A percentile compares a stretch with the other conserved stretches of the same genome.
Evolutionary conservation across 1,140 invertebrate species (phyloP).

Genomic region (Heterodera carotae): DNA sequence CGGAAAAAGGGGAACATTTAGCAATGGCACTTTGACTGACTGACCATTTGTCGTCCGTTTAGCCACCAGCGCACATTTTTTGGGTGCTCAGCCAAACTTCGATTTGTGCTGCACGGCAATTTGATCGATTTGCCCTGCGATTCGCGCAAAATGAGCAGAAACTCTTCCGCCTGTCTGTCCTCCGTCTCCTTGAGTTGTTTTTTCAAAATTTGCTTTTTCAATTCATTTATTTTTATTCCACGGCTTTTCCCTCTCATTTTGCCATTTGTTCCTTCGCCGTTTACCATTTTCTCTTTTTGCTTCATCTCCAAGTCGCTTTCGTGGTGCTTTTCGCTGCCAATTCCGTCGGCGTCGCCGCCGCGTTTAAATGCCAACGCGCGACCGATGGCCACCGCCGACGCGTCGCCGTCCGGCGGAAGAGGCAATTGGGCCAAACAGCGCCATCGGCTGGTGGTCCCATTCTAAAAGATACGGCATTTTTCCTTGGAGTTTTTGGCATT

Average conservation of each 20-base stretch:
- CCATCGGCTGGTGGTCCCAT: background rate
- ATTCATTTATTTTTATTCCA: too few relatives aligned
- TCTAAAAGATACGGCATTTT: too few relatives aligned
- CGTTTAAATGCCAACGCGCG: background rate
- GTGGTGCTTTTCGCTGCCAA: background rate
- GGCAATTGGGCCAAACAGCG: constrained; percentile 1
- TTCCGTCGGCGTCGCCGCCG: background rate
- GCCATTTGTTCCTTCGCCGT: too few relatives aligned
- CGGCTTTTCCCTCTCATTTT: too few relatives aligned
- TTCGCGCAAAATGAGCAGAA: background rate
- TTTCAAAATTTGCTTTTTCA: too few relatives aligned
- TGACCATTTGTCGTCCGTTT: background rate
- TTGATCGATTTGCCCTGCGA: background rate
- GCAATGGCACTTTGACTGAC: too few relatives aligned
- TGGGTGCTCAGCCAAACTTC: background rate
- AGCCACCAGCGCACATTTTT: background rate
- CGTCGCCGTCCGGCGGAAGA: background rate
- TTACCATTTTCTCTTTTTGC: background rate
- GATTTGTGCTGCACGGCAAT: background rate
- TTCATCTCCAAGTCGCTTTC: background rate
- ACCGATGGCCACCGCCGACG: background rate
- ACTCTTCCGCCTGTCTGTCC: background rate
- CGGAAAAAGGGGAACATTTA: background rate
- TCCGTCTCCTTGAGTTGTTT: background rate
- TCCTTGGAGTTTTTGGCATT: too few relatives aligned